Evolutionary conservation across 1,140 invertebrate species (phyloP).

Genomic region (Drosophila gunungcola): DNA sequence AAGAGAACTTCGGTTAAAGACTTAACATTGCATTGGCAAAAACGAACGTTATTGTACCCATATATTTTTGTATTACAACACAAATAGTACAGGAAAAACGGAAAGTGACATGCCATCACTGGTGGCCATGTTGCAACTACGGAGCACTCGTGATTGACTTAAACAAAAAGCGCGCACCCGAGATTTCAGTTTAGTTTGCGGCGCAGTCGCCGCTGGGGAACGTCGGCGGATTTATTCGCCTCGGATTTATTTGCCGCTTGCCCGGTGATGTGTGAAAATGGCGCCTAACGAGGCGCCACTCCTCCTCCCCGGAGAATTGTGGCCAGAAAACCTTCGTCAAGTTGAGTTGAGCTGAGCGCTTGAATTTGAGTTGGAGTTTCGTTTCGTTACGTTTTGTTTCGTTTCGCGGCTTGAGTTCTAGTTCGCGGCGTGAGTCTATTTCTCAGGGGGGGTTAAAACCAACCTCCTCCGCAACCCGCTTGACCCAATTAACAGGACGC

Average conservation of each 20-base stretch:
- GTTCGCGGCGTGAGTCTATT: conserved; percentile 57
- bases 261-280: conserved; percentile 78
- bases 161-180: conserved; percentile 78
- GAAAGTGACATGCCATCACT: conserved; percentile 10
- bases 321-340: conserved; percentile 71
- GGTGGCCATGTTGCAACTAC: conserved; percentile 54
- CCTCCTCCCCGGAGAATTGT: conserved; percentile 21
- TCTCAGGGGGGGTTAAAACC: conserved; percentile 71
- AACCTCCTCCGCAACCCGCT: conserved; percentile 37
- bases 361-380: conserved; percentile 35
- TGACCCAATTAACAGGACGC: conserved; percentile 73
- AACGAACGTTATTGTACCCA: no score
- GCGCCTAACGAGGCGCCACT: conserved; percentile 63
- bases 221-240: conserved; percentile 44
- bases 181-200: conserved; percentile 81
- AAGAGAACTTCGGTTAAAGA: no score
- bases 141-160: conserved; percentile 82
- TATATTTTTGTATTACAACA: no score
- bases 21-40: no score
- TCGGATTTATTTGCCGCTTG: conserved; percentile 77
- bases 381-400: neutral
- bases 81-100: no score
- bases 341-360: conserved; percentile 23
- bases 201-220: conserved; percentile 78
- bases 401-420: conserved; percentile 18